Percentiles rank a stretch among this genome's conserved stretches.
Conservation (phyloP, 2,113 vertebrate species). For the Galemys pyrenaicus region DNA sequence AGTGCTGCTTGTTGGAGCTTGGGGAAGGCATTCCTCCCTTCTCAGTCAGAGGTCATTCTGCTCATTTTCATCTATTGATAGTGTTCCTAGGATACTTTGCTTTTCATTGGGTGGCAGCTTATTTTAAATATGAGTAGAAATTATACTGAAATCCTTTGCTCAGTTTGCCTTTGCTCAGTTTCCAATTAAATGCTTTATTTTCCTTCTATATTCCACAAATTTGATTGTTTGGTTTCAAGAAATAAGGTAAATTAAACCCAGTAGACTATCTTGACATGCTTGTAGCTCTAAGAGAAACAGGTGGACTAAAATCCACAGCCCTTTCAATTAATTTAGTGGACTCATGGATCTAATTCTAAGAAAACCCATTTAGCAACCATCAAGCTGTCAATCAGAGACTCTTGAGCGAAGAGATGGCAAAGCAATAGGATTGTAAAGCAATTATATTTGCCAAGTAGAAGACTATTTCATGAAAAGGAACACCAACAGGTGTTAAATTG, state of each 20-base stretch:
- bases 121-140: background rate
- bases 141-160: background rate
- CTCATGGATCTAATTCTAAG: constrained; percentile 33
- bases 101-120: background rate
- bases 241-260: constrained; percentile 52
- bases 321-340: constrained; percentile 68
- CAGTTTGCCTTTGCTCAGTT: background rate
- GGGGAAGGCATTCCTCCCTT: background rate
- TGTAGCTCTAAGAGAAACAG: constrained; percentile 35
- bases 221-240: constrained; percentile 45
- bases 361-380: constrained; percentile 61
- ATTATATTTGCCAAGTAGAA: constrained; percentile 28
- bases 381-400: constrained; percentile 55
- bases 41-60: background rate
- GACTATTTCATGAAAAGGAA: constrained; percentile 25
- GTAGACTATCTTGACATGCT: background rate
- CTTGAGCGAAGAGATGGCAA: background rate
- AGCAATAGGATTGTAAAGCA: constrained; percentile 47
- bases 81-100: background rate
- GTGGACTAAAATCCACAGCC: constrained; percentile 44
- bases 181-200: constrained; percentile 11
- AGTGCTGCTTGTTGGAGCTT: background rate
- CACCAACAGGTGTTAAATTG: background rate
- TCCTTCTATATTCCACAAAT: constrained; percentile 6
- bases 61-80: background rate